A percentile compares a stretch with the other conserved stretches of the same genome.
Evolutionary conservation across 2,888 invertebrate species (phyloP).

Genomic region (Orthosia gothica): DNA sequence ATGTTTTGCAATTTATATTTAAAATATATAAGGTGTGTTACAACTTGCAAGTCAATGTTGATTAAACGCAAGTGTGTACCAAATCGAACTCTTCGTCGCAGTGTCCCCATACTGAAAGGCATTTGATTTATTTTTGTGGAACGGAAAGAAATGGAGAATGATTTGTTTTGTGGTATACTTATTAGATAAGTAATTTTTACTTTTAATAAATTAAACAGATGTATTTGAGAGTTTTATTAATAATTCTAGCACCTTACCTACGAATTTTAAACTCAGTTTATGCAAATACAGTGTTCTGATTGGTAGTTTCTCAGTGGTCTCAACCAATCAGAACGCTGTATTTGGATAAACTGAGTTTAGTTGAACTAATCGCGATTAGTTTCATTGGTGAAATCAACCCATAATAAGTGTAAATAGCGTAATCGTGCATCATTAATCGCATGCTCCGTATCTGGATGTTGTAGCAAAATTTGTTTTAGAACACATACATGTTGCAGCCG

Average conservation of each 20-base stretch:
- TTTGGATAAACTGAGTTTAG: no score
- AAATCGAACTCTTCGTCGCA: slow-evolving; percentile 35
- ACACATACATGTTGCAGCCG: no score
- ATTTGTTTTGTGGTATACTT: slow-evolving; percentile 55
- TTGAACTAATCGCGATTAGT: no score
- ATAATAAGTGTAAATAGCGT: no score
- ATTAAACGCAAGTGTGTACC: slow-evolving; percentile 9
- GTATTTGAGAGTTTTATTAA: slow-evolving; percentile 13
- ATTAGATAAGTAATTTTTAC: slow-evolving; percentile 67
- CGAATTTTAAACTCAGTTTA: no score
- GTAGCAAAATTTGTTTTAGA: no score
- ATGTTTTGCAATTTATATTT: background rate
- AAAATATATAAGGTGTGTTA: background rate
- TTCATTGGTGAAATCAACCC: no score
- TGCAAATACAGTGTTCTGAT: no score
- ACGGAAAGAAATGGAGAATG: slow-evolving; percentile 30
- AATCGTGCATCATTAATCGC: no score
- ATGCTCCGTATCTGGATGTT: no score
- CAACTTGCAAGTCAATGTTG: background rate
- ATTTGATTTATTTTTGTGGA: slow-evolving; percentile 45
- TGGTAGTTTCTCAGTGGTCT: no score
- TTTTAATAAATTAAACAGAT: slow-evolving; percentile 68
- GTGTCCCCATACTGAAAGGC: slow-evolving; percentile 43
- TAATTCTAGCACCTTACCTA: background rate
- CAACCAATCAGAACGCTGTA: no score